A percentile compares a stretch with the other conserved stretches of the same genome.
These are phyloP conservation scores for Poecilia gillii DNA, from an alignment of 2,797 vertebrate species.

Conservation along the genomic window DNA sequence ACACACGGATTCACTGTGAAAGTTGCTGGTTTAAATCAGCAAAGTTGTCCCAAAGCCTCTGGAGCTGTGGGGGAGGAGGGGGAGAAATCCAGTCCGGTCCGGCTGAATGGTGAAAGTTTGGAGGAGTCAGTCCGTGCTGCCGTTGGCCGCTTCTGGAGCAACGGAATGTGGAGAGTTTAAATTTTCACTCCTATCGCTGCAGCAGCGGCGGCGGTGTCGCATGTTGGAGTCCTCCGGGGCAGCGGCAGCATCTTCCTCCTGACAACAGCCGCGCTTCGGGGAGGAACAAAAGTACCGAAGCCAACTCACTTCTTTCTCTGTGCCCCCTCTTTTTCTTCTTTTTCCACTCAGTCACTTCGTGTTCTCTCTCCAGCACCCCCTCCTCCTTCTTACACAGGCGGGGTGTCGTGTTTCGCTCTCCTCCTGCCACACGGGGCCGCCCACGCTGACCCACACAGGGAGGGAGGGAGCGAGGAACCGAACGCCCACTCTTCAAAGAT, in stretches of 20 bases:
- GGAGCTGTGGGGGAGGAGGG: slow-evolving; percentile 19
- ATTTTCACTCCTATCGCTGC: slow-evolving; percentile 52
- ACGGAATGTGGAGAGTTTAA: slow-evolving; percentile 67
- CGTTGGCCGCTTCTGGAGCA: slow-evolving; percentile 44
- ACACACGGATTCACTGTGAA: neutral
- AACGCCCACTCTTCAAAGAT: slow-evolving; percentile 81
- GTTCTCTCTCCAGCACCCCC: slow-evolving; percentile 49
- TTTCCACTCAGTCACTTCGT: slow-evolving; percentile 78
- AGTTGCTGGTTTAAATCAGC: slow-evolving; percentile 13
- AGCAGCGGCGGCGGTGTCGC: slow-evolving; percentile 62
- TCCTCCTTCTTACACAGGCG: slow-evolving; percentile 50
- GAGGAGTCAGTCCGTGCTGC: slow-evolving; percentile 55
- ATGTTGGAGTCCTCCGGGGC: slow-evolving; percentile 66
- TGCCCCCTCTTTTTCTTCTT: slow-evolving; percentile 74
- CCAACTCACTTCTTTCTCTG: slow-evolving; percentile 57
- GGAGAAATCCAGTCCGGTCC: slow-evolving; percentile 43
- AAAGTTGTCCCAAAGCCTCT: slow-evolving; percentile 60
- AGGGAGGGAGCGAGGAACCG: slow-evolving; percentile 59
- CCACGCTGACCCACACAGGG: slow-evolving; percentile 80
- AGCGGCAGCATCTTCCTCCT: slow-evolving; percentile 55
- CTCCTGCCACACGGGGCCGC: slow-evolving; percentile 86
- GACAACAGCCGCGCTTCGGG: slow-evolving; percentile 45
- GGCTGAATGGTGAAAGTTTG: slow-evolving; percentile 71
- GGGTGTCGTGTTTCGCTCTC: slow-evolving; percentile 86
- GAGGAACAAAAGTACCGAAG: slow-evolving; percentile 49